Percentiles rank a stretch among this genome's conserved stretches.
Evolutionary conservation across 2,888 invertebrate species (phyloP).

Genomic region (Platypus cylindrus): DNA sequence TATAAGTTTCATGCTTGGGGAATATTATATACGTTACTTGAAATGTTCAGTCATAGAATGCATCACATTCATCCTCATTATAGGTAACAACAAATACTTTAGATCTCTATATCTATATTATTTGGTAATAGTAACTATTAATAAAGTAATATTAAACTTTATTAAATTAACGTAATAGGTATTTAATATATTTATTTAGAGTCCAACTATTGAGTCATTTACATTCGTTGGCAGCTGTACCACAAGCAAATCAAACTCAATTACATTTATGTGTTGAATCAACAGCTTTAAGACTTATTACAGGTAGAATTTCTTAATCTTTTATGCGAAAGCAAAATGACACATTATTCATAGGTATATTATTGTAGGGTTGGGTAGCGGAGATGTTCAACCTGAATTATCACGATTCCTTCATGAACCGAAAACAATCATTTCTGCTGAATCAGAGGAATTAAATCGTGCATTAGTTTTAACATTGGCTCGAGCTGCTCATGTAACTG

Average conservation of each 20-base stretch:
- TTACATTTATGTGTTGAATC: constrained; percentile 63
- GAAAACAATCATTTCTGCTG: constrained; percentile 81
- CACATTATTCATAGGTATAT: neutral
- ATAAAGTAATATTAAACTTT: no score
- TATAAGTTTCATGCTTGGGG: constrained; percentile 84
- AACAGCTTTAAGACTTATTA: constrained; percentile 33
- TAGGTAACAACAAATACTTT: no score
- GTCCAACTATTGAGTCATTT: constrained; percentile 85
- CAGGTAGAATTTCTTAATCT: constrained; percentile 20
- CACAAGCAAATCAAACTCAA: constrained; percentile 91
- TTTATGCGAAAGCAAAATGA: constrained; percentile 1
- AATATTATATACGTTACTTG: constrained; percentile 84
- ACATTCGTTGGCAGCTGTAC: constrained; percentile 80
- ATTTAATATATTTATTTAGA: constrained; percentile 31
- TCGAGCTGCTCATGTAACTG: constrained; percentile 87
- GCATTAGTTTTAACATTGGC: constrained; percentile 88
- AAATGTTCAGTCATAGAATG: constrained; percentile 94
- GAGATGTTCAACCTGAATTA: constrained; percentile 87
- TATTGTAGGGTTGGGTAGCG: constrained; percentile 72
- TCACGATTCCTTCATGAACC: constrained; percentile 84
- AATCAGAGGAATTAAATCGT: constrained; percentile 89
- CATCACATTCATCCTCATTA: constrained; percentile 96
- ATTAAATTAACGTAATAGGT: neutral
- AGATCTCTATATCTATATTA: no score
- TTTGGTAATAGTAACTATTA: no score